Evolutionary conservation across 2,888 invertebrate species (phyloP).

Genomic region (Coenonympha arcania): DNA sequence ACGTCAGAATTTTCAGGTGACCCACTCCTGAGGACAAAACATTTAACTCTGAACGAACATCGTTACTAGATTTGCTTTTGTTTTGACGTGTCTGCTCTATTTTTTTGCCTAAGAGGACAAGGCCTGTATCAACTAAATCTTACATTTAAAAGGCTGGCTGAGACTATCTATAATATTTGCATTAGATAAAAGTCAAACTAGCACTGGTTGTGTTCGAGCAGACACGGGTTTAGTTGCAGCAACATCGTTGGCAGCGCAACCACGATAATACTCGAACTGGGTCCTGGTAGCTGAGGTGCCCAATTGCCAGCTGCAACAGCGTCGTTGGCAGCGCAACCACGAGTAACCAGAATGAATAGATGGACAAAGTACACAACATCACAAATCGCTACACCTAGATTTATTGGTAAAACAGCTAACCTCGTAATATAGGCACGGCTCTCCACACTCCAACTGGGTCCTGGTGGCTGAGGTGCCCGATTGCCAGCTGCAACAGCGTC

Average conservation of each 20-base stretch:
- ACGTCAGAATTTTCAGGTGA: constrained; percentile 76
- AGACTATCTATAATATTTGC: too few species aligned
- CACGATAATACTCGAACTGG: constrained; percentile 51
- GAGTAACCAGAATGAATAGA: constrained; percentile 36
- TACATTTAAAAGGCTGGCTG: too few species aligned
- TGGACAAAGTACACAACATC: constrained; percentile 76
- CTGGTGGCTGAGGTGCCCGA: constrained; percentile 78
- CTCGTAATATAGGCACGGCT: constrained; percentile 78
- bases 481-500: constrained; percentile 75
- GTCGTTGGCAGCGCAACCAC: background rate
- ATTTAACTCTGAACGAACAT: too few species aligned
- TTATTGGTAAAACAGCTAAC: too few species aligned
- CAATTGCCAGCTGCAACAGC: background rate
- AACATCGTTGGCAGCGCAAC: constrained; percentile 76
- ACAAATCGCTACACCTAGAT: constrained; percentile 74
- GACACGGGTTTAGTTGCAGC: too few species aligned
- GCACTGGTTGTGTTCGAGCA: too few species aligned
- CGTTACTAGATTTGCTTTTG: too few species aligned
- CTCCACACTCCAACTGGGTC: constrained; percentile 79
- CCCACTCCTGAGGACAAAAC: constrained; percentile 73
- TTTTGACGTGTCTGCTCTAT: too few species aligned
- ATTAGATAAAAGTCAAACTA: too few species aligned
- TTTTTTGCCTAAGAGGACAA: too few species aligned
- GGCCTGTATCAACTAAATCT: too few species aligned
- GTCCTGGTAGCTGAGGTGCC: background rate